Evolutionary conservation across 2,888 invertebrate species (phyloP), one percentile per base, ranked within the genome.

Genomic region (Imbricaverruca yamaguchii): DNA sequence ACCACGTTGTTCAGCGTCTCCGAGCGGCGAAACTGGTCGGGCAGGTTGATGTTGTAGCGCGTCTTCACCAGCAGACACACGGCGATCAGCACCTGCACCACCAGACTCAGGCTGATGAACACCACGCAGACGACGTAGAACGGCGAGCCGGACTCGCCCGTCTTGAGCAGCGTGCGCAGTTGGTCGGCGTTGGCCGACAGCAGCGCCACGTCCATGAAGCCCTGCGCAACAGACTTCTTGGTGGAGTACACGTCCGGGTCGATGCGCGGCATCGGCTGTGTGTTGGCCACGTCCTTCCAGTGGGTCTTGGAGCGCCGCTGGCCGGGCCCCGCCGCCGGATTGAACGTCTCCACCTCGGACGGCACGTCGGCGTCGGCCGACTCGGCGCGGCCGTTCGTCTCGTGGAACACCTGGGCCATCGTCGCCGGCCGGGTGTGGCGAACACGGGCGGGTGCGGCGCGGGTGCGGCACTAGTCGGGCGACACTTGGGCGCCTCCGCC

Each of bases 361-460:
- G 74, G 53, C 55, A 23, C 74, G 53, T 82, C 83, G 84, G 81
- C 65, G 23, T 63, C 80, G 4, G 81, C 82, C 57, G 83, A 82
- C 65, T 12, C 25, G 21, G 63, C 63, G 2, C n/a, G 63, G 12
- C 69, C 69, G 39, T 23, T 25, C 3, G 69, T 3, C 1, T 15
- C 15, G 6, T 15, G 15, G 69, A 69, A 69, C 13, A 12, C 23
- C 39, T 69, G 39, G 15, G 69, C 39, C 69, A 69, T 69, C 15
- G 6, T 15, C 39, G 39, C 39, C 39, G 39, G 39, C 39, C 39
- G 39, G 39, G 39, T 39, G 39, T 1, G 39, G 39, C 39, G 39
- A 39, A 39, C 39, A 39, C 39, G 39, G 39, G 39, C 39, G 4
- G 39, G 39, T 39, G 39, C 39, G 39, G 4, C 39, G 39, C 39